A percentile compares a stretch with the other conserved stretches of the same genome.
Conservation (phyloP, 37 sponge, comb jelly and placozoan species). For the Beroe forskalii region DNA sequence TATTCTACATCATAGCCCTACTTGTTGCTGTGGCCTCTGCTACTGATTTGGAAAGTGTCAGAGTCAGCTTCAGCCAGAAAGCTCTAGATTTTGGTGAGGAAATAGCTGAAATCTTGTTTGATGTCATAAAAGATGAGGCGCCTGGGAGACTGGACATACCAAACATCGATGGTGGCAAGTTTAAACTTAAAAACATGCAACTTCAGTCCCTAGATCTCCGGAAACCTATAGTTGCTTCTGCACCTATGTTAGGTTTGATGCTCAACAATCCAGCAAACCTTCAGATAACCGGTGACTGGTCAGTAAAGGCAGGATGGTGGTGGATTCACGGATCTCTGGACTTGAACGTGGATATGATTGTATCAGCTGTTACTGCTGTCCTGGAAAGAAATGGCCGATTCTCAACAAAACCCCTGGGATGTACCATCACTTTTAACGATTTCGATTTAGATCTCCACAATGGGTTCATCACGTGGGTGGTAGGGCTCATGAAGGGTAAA, state of each 20-base stretch:
- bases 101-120: background rate
- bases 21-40: no score
- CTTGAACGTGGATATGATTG: background rate
- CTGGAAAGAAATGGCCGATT: background rate
- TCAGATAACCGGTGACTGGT: conserved; percentile 15
- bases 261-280: background rate
- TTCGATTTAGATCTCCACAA: conserved; percentile 53
- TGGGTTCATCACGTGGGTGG: conserved; percentile 12
- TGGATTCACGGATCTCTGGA: background rate
- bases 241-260: background rate
- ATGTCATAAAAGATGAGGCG: background rate
- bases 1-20: no score
- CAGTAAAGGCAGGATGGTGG: conserved; percentile 33
- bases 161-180: background rate
- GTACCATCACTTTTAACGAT: background rate
- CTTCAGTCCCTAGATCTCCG: background rate
- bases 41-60: conserved; percentile 14
- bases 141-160: background rate
- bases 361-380: background rate
- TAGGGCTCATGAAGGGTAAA: background rate
- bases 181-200: background rate
- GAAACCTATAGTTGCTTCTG: background rate
- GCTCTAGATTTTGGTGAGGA: conserved; percentile 22
- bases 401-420: background rate
- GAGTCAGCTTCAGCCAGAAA: background rate